These are phyloP conservation scores for Rhipidura dahli DNA, from an alignment of 2,113 vertebrate species.

Conservation along the genomic window DNA sequence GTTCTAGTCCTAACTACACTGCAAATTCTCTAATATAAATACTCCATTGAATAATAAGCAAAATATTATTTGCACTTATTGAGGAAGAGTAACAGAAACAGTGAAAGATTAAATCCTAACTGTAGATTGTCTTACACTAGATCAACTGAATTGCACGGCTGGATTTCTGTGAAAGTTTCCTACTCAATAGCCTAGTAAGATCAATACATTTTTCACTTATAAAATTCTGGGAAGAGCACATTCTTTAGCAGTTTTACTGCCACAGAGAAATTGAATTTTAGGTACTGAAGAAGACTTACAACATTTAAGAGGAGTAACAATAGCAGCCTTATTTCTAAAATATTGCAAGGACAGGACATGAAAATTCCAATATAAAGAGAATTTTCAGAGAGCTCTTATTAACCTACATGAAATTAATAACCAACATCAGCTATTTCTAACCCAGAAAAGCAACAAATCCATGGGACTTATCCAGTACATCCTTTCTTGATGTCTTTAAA, in stretches of 20 bases:
- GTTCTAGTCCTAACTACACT: not conserved
- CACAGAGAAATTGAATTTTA: not conserved
- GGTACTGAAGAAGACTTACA: not conserved
- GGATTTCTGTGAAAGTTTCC: not conserved
- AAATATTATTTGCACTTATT: not conserved
- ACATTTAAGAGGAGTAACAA: not conserved
- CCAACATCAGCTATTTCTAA: not conserved
- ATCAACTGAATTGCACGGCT: not conserved
- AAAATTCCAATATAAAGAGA: not conserved
- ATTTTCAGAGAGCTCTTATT: not conserved
- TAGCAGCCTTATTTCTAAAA: not conserved
- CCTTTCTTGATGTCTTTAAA: not conserved
- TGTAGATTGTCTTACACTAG: not conserved
- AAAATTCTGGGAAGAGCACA: not conserved
- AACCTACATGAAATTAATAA: not conserved
- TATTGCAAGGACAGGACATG: not conserved
- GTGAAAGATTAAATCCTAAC: not conserved
- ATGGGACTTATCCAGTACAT: not conserved
- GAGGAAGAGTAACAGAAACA: not conserved
- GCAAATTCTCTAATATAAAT: not conserved
- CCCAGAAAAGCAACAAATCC: not conserved
- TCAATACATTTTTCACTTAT: not conserved
- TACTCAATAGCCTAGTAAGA: not conserved
- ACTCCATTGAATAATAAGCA: not conserved
- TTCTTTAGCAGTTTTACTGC: not conserved